These are phyloP conservation scores for Drosophila colorata DNA, from an alignment of 2,888 invertebrate species.

Conservation along the genomic window DNA sequence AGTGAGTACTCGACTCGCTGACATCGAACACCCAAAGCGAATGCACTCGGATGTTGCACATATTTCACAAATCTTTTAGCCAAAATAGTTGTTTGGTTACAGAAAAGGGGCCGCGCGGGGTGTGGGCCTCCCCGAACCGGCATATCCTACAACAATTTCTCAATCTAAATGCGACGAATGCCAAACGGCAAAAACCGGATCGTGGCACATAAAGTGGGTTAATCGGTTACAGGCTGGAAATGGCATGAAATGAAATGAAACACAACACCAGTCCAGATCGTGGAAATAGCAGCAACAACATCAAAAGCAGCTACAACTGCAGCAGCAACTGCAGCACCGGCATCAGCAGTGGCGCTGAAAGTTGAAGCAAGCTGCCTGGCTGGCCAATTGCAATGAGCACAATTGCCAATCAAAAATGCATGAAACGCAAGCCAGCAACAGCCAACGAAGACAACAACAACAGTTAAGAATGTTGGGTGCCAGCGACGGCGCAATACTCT, in stretches of 20 bases:
- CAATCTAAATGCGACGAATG: slow-evolving; percentile 39
- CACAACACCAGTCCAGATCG: slow-evolving; percentile 36
- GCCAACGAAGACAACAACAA: slow-evolving; percentile 1
- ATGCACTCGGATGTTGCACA: slow-evolving; percentile 8
- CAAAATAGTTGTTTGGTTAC: background rate
- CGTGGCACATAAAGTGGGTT: slow-evolving; percentile 61
- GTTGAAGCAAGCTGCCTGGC: slow-evolving; percentile 31
- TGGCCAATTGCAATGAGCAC: slow-evolving; percentile 55
- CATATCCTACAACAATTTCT: slow-evolving; percentile 54
- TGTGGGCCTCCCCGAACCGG: slow-evolving; percentile 15
- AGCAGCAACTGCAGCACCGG: slow-evolving; percentile 16
- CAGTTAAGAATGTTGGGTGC: background rate
- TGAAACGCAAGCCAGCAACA: slow-evolving; percentile 23
- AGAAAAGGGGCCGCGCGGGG: background rate
- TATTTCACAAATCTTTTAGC: slow-evolving; percentile 14
- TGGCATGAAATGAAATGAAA: slow-evolving; percentile 47
- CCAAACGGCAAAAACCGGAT: slow-evolving; percentile 54
- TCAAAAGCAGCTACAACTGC: slow-evolving; percentile 18
- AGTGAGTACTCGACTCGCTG: slow-evolving; percentile 3
- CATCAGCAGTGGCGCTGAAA: slow-evolving; percentile 41
- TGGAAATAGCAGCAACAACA: slow-evolving; percentile 19
- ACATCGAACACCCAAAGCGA: slow-evolving; percentile 17
- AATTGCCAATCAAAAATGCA: slow-evolving; percentile 68
- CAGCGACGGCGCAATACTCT: background rate
- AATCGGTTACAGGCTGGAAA: slow-evolving; percentile 73